Conservation (phyloP, 2,797 vertebrate genomes). For the Acrossocheilus wenchowensis region DNA sequence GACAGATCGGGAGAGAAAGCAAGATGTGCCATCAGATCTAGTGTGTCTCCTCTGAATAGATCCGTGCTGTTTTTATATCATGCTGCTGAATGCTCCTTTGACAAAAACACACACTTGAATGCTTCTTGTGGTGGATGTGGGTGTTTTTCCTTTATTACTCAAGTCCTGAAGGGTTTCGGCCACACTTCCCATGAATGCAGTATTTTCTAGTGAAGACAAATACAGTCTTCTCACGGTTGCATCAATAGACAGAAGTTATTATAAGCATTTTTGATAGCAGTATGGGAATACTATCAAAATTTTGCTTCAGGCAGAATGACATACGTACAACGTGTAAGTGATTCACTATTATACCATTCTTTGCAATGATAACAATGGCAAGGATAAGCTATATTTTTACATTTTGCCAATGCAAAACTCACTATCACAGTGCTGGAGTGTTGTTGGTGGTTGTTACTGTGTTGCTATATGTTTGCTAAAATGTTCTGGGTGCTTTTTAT, state of each 20-base stretch:
- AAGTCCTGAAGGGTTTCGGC: conserved; percentile 6
- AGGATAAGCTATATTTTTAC: not conserved
- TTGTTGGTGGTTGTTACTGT: not conserved
- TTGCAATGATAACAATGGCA: not conserved
- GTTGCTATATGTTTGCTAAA: not conserved
- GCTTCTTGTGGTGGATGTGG: conserved; percentile 14
- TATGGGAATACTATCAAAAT: conserved; percentile 19
- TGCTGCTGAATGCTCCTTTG: conserved; percentile 1
- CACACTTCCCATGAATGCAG: conserved; percentile 8
- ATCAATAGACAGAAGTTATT: not conserved
- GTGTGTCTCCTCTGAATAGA: conserved; percentile 29
- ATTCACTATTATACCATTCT: not conserved
- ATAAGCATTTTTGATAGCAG: not conserved
- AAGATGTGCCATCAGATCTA: conserved; percentile 17
- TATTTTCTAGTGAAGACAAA: not conserved
- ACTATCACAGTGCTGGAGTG: not conserved
- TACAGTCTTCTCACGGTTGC: not conserved
- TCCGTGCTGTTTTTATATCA: not conserved
- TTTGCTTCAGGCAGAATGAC: conserved; percentile 31
- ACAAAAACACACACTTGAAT: not conserved
- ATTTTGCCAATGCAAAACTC: not conserved
- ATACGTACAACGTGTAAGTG: not conserved
- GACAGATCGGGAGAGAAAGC: conserved; percentile 15
- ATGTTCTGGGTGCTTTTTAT: too few species aligned
- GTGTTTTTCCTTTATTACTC: conserved; percentile 2